Evolutionary conservation across 2,113 vertebrate species (phyloP), one percentile per base, ranked within the genome.

Genomic region (Tretioscincus oriximinensis): DNA sequence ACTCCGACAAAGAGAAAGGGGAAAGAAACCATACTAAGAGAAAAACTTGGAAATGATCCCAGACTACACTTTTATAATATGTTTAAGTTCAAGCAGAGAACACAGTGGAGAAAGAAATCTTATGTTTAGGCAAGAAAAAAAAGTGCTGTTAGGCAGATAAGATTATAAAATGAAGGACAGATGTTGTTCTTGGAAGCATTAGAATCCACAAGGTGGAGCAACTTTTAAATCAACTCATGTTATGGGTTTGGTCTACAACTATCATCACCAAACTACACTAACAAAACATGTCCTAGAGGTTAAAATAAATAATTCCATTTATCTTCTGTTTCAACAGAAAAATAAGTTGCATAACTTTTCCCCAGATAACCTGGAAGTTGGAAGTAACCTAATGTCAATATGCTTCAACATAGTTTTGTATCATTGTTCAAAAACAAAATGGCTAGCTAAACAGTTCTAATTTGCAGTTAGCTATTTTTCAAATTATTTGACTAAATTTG

Each of bases 211-310:
- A 64, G 35, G 54, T 35, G 75, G 3, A 14, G 4, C 79, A 68
- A 76, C 21, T 88, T 80, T 20, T 58, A 82, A 66, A 79, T 82
- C 69, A 72, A 47, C n/a, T 51, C 12, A 5, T 81, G 28, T 47
- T 86, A n/a, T 41, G 20, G 83, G 77, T 79, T 88, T 90, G 81
- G 66, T 72, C 61, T 81, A 49, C 31, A 77, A 21, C 69, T 79
- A 75, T 81, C 4, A 84, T 65, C 45, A 67, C 75, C 73, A 64
- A 72, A 83, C 81, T 81, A 76, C 10, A 9, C 82, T 71, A 73
- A 80, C 64, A 58, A 75, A 58, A 49, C 76, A 26, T 83, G 65
- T 61, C 77, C 49, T 1, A 0, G 35, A 12, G 41, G 21, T 78
- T 75, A 77, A 58, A 83, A 84, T 71, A 4, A 77, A 61, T 74